Conservation (phyloP, 1,140 invertebrate species). For the Drosophila sechellia region DNA sequence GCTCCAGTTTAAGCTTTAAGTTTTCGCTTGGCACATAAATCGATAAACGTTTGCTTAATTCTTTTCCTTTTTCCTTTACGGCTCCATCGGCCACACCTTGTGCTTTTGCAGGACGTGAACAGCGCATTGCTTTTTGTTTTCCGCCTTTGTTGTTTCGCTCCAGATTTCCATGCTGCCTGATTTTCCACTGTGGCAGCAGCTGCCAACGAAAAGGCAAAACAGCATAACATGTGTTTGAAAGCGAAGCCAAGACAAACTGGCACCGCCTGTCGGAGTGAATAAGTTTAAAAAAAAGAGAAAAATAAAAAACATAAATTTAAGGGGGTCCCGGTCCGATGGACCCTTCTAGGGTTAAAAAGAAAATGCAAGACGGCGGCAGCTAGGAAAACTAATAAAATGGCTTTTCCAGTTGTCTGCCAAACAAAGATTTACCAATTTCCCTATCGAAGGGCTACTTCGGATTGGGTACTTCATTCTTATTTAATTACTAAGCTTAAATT, state of each 20-base stretch:
- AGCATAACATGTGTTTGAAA: slow-evolving; percentile 52
- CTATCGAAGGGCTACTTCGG: neutral
- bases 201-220: slow-evolving; percentile 33
- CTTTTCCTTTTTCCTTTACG: slow-evolving; percentile 11
- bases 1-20: slow-evolving; percentile 42
- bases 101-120: slow-evolving; percentile 30
- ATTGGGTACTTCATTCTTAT: neutral
- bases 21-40: slow-evolving; percentile 45
- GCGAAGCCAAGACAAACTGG: slow-evolving; percentile 63
- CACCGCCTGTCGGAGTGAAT: slow-evolving; percentile 43
- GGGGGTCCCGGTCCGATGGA: slow-evolving; percentile 3
- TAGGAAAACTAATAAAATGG: slow-evolving; percentile 26
- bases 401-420: slow-evolving; percentile 20
- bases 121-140: slow-evolving; percentile 21
- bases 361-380: neutral
- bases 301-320: slow-evolving; percentile 14
- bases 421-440: slow-evolving; percentile 17
- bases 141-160: slow-evolving; percentile 48
- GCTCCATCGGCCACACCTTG: slow-evolving; percentile 21
- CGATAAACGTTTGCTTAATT: slow-evolving; percentile 53
- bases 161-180: slow-evolving; percentile 43
- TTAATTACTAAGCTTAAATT: neutral
- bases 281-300: slow-evolving; percentile 3
- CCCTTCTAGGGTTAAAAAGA: slow-evolving; percentile 16
- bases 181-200: slow-evolving; percentile 46